Percentiles rank a stretch among this genome's conserved stretches.
Conservation (phyloP, 2,797 vertebrate species). For the Rhabdomys pumilio region DNA sequence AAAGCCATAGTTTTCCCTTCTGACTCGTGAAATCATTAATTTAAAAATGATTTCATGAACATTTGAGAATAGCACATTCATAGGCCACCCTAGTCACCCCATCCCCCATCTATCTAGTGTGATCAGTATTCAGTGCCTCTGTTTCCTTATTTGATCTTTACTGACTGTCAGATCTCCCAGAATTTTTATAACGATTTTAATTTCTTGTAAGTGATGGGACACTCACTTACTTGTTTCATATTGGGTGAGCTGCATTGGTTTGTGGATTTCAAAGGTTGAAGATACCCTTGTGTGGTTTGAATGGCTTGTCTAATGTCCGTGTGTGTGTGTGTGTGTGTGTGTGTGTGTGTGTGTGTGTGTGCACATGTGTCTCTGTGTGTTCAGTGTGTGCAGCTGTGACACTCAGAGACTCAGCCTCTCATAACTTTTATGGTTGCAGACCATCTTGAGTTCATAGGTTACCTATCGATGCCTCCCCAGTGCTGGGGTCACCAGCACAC, state of each 20-base stretch:
- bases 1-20: slow-evolving; percentile 50
- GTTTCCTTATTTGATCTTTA: slow-evolving; percentile 48
- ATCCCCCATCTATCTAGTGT: neutral
- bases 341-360: neutral
- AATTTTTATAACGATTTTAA: slow-evolving; percentile 19
- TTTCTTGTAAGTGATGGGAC: neutral
- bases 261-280: neutral
- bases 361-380: neutral
- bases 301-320: neutral
- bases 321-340: neutral
- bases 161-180: neutral
- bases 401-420: no score
- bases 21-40: slow-evolving; percentile 56
- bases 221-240: neutral
- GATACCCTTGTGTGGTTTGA: neutral
- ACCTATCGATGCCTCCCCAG: neutral
- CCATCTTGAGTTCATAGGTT: neutral
- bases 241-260: neutral
- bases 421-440: neutral
- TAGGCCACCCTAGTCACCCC: neutral
- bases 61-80: slow-evolving; percentile 57
- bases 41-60: slow-evolving; percentile 57
- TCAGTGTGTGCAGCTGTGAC: neutral
- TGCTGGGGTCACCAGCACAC: neutral
- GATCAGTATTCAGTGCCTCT: slow-evolving; percentile 22